Evolutionary conservation across 2,113 vertebrate species (phyloP).

Genomic region (Steatornis caripensis): DNA sequence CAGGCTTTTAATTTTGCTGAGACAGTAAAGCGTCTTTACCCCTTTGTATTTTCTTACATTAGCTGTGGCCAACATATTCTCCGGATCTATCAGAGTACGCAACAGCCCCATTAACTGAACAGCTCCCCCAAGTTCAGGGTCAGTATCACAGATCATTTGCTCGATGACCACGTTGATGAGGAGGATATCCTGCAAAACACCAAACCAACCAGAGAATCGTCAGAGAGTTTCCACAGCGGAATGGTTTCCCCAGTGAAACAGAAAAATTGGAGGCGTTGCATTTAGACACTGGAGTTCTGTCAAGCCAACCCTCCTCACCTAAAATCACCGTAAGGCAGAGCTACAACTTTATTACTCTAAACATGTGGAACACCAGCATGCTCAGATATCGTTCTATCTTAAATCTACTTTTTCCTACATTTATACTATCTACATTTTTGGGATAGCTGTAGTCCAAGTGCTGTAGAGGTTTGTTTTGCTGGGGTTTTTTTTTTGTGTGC

Average conservation of each 20-base stretch:
- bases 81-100: conserved; percentile 94
- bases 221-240: background rate
- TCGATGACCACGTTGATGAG: conserved; percentile 99
- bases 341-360: too few species aligned
- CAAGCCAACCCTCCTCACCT: background rate
- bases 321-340: background rate
- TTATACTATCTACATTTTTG: background rate
- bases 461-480: background rate
- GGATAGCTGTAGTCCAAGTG: background rate
- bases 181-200: conserved; percentile 86
- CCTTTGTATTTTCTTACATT: conserved; percentile 82
- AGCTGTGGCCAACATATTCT: conserved; percentile 96
- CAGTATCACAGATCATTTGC: conserved; percentile 99
- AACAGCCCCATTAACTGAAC: conserved; percentile 98
- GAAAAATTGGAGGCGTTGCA: background rate
- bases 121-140: conserved; percentile 94
- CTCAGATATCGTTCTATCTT: background rate
- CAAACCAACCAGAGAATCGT: background rate
- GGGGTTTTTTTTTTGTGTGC: too few species aligned
- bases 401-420: background rate
- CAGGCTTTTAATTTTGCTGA: background rate
- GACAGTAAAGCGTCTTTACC: conserved; percentile 28
- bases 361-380: background rate
- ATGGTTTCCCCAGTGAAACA: background rate
- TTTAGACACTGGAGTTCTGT: background rate